Evolutionary conservation across 1,140 invertebrate genomes (phyloP).

Genomic region (Camponotus pennsylvanicus): DNA sequence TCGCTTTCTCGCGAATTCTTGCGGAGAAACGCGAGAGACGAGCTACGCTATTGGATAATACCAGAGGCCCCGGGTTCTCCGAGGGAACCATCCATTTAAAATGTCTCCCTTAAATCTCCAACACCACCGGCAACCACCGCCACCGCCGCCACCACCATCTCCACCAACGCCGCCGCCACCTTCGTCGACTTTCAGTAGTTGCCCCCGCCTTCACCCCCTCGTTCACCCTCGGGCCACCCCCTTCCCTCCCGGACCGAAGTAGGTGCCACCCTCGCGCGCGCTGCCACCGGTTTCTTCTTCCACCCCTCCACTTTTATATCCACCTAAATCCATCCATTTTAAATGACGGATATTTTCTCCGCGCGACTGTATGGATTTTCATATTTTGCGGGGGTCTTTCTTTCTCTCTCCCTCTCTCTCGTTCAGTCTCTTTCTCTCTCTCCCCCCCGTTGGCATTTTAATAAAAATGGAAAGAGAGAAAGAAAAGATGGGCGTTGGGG

Average conservation of each 20-base stretch:
- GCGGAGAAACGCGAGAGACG: conserved; percentile 68
- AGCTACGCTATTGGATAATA: conserved; percentile 76
- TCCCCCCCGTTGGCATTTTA: conserved; percentile 35
- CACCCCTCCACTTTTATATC: conserved; percentile 79
- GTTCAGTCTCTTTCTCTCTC: neutral
- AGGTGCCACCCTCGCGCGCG: conserved; percentile 63
- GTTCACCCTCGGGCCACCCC: conserved; percentile 60
- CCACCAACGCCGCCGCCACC: conserved; percentile 61
- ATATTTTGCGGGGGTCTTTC: conserved; percentile 69
- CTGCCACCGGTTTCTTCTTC: conserved; percentile 68
- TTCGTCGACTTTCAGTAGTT: conserved; percentile 80
- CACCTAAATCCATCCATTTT: conserved; percentile 84
- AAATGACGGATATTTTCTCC: conserved; percentile 84
- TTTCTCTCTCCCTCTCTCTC: conserved; percentile 7
- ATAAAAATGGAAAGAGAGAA: conserved; percentile 65
- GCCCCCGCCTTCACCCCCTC: conserved; percentile 69
- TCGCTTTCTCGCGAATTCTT: conserved; percentile 69
- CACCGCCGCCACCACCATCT: conserved; percentile 53
- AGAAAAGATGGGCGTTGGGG: conserved; percentile 37
- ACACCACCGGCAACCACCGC: conserved; percentile 76
- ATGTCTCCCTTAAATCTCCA: conserved; percentile 80
- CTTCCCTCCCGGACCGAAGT: conserved; percentile 38
- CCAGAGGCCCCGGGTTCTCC: conserved; percentile 69
- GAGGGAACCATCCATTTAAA: conserved; percentile 80
- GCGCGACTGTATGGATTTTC: conserved; percentile 82